Evolutionary conservation across 2,113 vertebrate species (phyloP).

Genomic region (Nanorana parkeri): DNA sequence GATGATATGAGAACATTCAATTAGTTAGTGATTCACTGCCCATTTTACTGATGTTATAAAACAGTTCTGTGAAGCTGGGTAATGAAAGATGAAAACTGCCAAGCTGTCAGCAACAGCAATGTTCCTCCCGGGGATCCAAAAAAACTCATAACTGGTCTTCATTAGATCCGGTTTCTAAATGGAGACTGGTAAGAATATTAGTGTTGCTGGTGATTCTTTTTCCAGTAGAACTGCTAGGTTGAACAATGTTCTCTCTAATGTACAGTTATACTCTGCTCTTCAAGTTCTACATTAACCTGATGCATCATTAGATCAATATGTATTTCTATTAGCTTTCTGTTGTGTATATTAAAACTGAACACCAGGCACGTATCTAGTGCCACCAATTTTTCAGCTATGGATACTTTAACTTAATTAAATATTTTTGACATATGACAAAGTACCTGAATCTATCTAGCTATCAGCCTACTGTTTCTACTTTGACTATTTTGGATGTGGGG

Average conservation of each 20-base stretch:
- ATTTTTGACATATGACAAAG: too few relatives aligned
- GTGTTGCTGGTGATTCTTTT: conserved; percentile 20
- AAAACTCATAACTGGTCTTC: conserved; percentile 38
- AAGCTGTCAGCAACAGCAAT: conserved; percentile 19
- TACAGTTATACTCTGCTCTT: too few relatives aligned
- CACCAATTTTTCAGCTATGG: too few relatives aligned
- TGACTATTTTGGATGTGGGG: too few relatives aligned
- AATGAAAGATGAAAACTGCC: conserved; percentile 38
- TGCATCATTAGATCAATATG: background rate
- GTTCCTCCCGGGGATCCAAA: conserved; percentile 10
- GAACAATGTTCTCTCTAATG: background rate
- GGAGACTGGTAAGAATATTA: conserved; percentile 32
- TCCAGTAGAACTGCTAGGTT: background rate
- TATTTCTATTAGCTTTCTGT: background rate
- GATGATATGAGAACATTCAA: conserved; percentile 44
- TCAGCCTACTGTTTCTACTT: too few relatives aligned
- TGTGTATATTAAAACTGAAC: background rate
- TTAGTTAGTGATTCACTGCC: conserved; percentile 26
- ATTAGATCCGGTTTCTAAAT: conserved; percentile 27
- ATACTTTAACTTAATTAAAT: too few relatives aligned
- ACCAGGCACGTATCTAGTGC: too few relatives aligned
- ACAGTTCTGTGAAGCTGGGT: conserved; percentile 18
- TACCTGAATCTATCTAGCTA: too few relatives aligned
- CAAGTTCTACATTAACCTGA: background rate
- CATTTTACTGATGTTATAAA: conserved; percentile 38